Percentiles rank a stretch among this genome's conserved stretches.
Conservation (phyloP, 2,113 vertebrate species). For the Petaurus breviceps region DNA sequence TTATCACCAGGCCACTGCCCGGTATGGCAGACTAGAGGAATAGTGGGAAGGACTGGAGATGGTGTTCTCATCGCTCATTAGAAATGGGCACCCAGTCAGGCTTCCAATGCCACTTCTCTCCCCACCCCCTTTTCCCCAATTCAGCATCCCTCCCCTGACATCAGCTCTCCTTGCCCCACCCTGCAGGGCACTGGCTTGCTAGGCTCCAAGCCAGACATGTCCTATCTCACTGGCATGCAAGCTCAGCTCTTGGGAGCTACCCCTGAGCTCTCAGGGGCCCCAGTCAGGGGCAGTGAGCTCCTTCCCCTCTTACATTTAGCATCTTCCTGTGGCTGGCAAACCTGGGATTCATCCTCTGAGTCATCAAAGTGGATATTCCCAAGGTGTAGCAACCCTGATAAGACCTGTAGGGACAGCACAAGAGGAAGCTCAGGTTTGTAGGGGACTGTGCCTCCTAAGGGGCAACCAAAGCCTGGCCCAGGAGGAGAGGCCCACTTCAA, state of each 20-base stretch:
- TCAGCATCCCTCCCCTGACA: background rate
- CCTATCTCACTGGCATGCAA: background rate
- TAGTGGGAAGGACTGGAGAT: background rate
- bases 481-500: background rate
- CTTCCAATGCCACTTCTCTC: background rate
- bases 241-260: background rate
- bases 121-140: background rate
- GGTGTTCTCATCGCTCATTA: background rate
- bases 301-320: conserved; percentile 85
- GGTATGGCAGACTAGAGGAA: background rate
- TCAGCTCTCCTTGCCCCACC: background rate
- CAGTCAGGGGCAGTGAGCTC: accelerated
- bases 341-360: conserved; percentile 88
- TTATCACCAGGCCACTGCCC: background rate
- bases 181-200: background rate
- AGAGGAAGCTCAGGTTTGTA: background rate
- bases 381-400: conserved; percentile 93
- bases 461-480: background rate
- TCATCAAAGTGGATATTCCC: conserved; percentile 90
- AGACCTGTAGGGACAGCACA: conserved; percentile 43
- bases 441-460: background rate
- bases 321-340: conserved; percentile 85
- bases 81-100: no score
- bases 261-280: background rate
- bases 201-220: background rate